Base-by-base conservation (phyloP, 2,797 vertebrate species). In the Alcedo quadribrachys region DNA sequence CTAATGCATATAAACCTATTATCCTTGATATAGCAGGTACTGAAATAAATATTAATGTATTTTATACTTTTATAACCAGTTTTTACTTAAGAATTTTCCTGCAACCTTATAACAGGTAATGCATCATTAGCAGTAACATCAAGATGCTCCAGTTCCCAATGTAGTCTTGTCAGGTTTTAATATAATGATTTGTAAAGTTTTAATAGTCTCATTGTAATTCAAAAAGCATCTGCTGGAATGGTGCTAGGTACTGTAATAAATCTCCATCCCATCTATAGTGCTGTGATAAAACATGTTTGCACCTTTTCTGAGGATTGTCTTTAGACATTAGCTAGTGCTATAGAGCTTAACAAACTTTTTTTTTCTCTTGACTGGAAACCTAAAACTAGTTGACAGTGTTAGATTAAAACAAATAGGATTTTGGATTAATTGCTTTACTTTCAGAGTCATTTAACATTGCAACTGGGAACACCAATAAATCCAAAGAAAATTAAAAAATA, bases 121-220 rank as follows among this genome's bases (percentile, higher is more conserved):
- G 93, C 90, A 95, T 97, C 96, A 95, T 96, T 95, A 97, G 93
- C 96, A 86, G 22, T 92, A 96, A 94, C 94, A 97, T 95, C 89
- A 81, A 87, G 94, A 95, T 87, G 82, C 73, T 96, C 75, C 20
- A 11, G 87, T 95, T 97, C 96, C 91, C 90, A 74, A 97, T 96
- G 91, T 94, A 93, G 85, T 95, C 94, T 92, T 96, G 97, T 97
- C 93, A 96, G 70, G 76, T 91, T 96, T 93, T 97, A 96, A 94
- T 96, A 89, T 94, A 95, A 96, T 97, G 97, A 98, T 97, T 97
- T 97, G 96, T 95, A 97, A 95, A 97, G 96, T 97, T 97, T 97
- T 97, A 97, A 97, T 97, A 95, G 96, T 97, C 96, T 97, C 96
- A 97, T 97, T 98, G 94, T 96, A 95, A 97, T 97, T 97, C 96